Base-by-base conservation (phyloP, 2,797 vertebrate species). In the Lerista edwardsae region DNA sequence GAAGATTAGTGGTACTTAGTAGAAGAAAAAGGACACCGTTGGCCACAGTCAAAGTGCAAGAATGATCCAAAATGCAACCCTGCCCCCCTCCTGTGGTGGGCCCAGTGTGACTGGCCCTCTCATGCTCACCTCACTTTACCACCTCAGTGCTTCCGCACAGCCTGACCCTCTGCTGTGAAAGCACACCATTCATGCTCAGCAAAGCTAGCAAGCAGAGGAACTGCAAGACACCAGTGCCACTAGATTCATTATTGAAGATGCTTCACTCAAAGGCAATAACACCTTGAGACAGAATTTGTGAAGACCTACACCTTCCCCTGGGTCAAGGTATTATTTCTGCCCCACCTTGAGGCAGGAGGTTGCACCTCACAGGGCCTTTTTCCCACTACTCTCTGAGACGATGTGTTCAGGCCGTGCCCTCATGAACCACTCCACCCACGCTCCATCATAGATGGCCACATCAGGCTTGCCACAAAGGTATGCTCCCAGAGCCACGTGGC, bases 371-470 rank as follows among this genome's bases (percentile, higher is more conserved):
- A 92, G 73, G 0, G 81, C 95, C 90, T 97, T 97, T 89, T 97
- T 97, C 8, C 96, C 95, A 27, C 83, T 94, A 75, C 96, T 97
- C 93, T 98, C 97, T 0, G 98, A 97, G 91, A 99, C 95, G 72
- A 99, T 84, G 1, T 97, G 92, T 80, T 98, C 97, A 0, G 98
- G 97, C 36, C 93, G 91, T 10, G 98, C 97, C 2, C 96, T 95
- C 94, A 96, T 96, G 89, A 98, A 99, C 98, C 98, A 99, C 85
- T 99, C 98, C 0, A 95, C 92, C 98, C 98, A 99, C 73, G 98
- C 96, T 14, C 99, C 98, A 0, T 99, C 98, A 0, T 99, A 99
- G 86, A 99, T 92, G 1, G 96, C 95, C 4, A 97, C 96, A 0
- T 96, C 96, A 0, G 97, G 92, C 87, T 98, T 96, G 39, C 97